Percentiles rank a stretch among this genome's conserved stretches.
Conservation (phyloP, 2,113 vertebrate species). For the Halcyon senegalensis region DNA sequence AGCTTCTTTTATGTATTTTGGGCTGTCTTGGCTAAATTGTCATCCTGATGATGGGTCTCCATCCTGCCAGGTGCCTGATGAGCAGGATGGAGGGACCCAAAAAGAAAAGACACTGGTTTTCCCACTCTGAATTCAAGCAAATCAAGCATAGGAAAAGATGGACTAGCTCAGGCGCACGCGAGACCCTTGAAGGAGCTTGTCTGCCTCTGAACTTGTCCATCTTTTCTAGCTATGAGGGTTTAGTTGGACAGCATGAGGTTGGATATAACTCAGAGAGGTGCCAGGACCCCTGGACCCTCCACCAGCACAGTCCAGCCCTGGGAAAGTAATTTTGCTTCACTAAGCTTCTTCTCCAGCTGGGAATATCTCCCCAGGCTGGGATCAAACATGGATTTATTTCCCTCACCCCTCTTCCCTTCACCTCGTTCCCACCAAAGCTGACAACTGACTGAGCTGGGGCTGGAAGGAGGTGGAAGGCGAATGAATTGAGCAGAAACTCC, state of each 20-base stretch:
- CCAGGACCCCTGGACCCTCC: not conserved
- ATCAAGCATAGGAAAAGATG: not conserved
- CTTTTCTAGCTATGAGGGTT: not conserved
- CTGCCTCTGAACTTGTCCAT: not conserved
- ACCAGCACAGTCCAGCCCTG: not conserved
- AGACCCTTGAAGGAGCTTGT: not conserved
- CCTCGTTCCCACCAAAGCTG: not conserved
- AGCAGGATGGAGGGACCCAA: not conserved
- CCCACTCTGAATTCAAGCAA: not conserved
- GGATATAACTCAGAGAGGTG: not conserved
- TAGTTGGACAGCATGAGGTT: not conserved
- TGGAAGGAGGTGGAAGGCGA: not conserved
- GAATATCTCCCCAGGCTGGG: not conserved
- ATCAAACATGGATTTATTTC: not conserved
- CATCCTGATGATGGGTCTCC: not conserved
- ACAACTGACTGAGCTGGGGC: not conserved
- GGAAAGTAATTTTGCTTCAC: not conserved
- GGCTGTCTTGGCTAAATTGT: accelerated
- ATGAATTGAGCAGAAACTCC: not conserved
- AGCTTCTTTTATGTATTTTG: accelerated
- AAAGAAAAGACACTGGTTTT: not conserved
- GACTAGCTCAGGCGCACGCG: accelerated
- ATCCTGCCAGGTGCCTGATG: not conserved
- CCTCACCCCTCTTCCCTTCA: not conserved
- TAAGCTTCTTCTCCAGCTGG: not conserved